Base-by-base conservation (phyloP, 2,113 vertebrate genomes). In the Sorex fumeus region DNA sequence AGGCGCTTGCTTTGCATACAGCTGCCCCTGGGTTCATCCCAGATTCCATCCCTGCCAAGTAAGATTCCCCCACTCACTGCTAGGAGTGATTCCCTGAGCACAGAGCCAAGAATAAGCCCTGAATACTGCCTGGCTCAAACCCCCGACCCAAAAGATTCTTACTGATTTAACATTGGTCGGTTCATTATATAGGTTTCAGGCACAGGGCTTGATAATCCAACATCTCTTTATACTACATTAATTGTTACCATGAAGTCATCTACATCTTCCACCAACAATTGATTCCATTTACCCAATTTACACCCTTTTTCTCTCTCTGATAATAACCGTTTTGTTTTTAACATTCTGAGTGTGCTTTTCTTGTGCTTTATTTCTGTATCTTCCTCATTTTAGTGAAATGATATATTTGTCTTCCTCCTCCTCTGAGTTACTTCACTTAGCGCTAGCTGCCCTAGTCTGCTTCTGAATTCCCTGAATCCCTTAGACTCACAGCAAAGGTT, bases 401-500 rank as follows among this genome's bases (percentile, higher is more conserved):
- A 40, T 75, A 16, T 43, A 28, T 28, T 45, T 45, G 34, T 45
- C 21, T 45, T 75, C 36, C 23, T 21, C 32, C 18, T 71, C 40
- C 40, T 75, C 40, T 75, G 13, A 40, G 12, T 75, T 28, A 10
- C 27, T 27, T 75, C 25, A 45, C 72, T 75, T 28, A 75, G 40
- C 72, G 5, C 69, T 45, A 23, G 45, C 72, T 45, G 40, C 32
- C 32, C 71, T 75, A 8, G 12, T 25, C 12, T 7, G 8, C 78
- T 47, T 77, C 78, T 32, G 87, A 82, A 91, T 75, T 90, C 36
- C 71, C 36, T 82, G 62, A 87, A 23, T 40, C 78, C 6, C 3
- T 77, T 82, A 85, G 91, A 74, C 75, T 92, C 13, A 50, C 43
- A 75, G 16, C 27, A 91, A 71, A 87, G 79, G 67, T 18, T 30